A percentile compares a stretch with the other conserved stretches of the same genome.
phyloP scores from a whole-genome alignment of 1,140 invertebrate species.

The Brachionus sp. region DNA sequence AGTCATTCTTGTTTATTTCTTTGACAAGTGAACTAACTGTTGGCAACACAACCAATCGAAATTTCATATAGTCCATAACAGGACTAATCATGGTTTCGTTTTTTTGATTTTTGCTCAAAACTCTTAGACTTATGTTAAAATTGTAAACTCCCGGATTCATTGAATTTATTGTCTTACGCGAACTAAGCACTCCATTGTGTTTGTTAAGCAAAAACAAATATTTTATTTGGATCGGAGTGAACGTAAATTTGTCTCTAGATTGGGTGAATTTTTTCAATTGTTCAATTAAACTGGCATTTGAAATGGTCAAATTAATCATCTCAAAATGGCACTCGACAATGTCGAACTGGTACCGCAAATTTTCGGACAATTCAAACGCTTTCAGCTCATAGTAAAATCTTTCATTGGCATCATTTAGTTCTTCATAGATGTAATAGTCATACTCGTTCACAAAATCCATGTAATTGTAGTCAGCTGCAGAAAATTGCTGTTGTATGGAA shows the following conservation, averaged over 20 bases:
- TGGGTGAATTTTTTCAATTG: background rate
- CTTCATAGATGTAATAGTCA: constrained; percentile 38
- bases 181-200: constrained; percentile 34
- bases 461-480: background rate
- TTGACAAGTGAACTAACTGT: background rate
- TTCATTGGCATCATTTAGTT: constrained; percentile 3
- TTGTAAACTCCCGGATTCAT: constrained; percentile 25
- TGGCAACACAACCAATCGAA: background rate
- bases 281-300: background rate
- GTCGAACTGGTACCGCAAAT: background rate
- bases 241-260: background rate
- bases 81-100: background rate
- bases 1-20: constrained; percentile 13
- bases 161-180: constrained; percentile 13
- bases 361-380: background rate
- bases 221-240: background rate
- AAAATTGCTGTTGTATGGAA: background rate
- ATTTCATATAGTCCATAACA: background rate
- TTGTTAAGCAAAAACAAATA: constrained; percentile 35
- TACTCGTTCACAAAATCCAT: background rate
- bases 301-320: background rate
- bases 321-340: background rate
- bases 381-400: constrained; percentile 33
- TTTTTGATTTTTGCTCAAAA: constrained; percentile 7
- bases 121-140: constrained; percentile 12